Percentiles rank a stretch among this genome's conserved stretches.
These are phyloP conservation scores for Drosophila virilis DNA, from an alignment of 1,140 invertebrate genomes.

Conservation along the genomic window DNA sequence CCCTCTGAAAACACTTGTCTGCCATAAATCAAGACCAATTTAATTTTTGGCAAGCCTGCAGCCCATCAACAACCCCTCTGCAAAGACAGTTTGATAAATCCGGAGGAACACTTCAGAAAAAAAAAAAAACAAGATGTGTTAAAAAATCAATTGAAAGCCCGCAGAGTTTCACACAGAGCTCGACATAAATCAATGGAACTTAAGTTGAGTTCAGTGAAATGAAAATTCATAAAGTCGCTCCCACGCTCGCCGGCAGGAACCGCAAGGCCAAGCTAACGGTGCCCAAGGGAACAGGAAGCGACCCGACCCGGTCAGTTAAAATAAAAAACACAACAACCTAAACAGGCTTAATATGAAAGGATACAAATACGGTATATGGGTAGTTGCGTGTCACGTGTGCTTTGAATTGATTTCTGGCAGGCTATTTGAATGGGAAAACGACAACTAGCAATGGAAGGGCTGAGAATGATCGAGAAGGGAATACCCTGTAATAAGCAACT, in stretches of 20 bases:
- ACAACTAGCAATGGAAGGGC: background rate
- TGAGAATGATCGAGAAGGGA: background rate
- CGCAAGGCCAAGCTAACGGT: slow-evolving; percentile 63
- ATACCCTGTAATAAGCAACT: background rate
- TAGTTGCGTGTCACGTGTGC: slow-evolving; percentile 67
- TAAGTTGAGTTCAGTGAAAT: slow-evolving; percentile 33
- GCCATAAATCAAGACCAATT: slow-evolving; percentile 69
- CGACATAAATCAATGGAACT: slow-evolving; percentile 69
- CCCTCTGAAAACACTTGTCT: slow-evolving; percentile 58
- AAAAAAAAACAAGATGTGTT: background rate
- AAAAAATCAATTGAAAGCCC: slow-evolving; percentile 71
- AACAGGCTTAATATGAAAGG: slow-evolving; percentile 36
- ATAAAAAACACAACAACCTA: slow-evolving; percentile 36
- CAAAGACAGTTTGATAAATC: slow-evolving; percentile 51
- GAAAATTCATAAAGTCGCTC: slow-evolving; percentile 43
- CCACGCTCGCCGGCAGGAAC: slow-evolving; percentile 61
- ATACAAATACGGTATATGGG: slow-evolving; percentile 55
- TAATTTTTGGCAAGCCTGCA: slow-evolving; percentile 56
- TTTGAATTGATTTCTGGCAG: slow-evolving; percentile 72
- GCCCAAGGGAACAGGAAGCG: slow-evolving; percentile 65
- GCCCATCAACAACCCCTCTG: slow-evolving; percentile 30
- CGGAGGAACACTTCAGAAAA: slow-evolving; percentile 28
- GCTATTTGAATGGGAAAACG: slow-evolving; percentile 72
- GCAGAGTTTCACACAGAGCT: slow-evolving; percentile 44
- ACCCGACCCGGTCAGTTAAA: slow-evolving; percentile 50